Evolutionary conservation across 1,140 invertebrate species (phyloP).

Genomic region (Euwallacea similis): DNA sequence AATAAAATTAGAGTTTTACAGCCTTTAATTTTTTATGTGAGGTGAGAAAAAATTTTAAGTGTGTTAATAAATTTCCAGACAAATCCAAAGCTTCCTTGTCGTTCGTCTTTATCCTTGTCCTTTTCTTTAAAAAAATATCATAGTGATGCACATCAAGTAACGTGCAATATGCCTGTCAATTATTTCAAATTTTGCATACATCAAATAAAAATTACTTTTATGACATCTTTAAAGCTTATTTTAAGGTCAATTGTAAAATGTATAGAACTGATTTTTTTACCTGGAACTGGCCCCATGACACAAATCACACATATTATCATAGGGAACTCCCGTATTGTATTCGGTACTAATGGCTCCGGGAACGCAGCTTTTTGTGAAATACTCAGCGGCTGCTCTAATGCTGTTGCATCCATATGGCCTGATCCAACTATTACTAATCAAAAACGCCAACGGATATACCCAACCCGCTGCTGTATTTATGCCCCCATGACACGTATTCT

Average conservation of each 20-base stretch:
- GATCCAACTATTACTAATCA: slow-evolving; percentile 92
- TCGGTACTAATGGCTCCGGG: slow-evolving; percentile 85
- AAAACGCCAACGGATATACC: slow-evolving; percentile 91
- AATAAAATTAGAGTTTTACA: too few species aligned
- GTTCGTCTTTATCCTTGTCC: too few species aligned
- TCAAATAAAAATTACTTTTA: neutral
- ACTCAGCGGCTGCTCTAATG: slow-evolving; percentile 84
- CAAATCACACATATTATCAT: slow-evolving; percentile 90
- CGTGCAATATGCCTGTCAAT: too few species aligned
- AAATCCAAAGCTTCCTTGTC: too few species aligned
- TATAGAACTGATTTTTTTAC: slow-evolving; percentile 53
- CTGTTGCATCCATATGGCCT: slow-evolving; percentile 89
- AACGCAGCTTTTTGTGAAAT: slow-evolving; percentile 89
- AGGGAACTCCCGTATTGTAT: slow-evolving; percentile 79
- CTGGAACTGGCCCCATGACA: slow-evolving; percentile 85
- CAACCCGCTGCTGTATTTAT: slow-evolving; percentile 92
- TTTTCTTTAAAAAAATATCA: too few species aligned
- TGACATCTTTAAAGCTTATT: slow-evolving; percentile 34
- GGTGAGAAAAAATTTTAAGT: too few species aligned
- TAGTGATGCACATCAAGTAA: too few species aligned
- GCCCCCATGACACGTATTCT: slow-evolving; percentile 89
- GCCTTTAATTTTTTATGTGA: too few species aligned
- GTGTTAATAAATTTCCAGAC: too few species aligned
- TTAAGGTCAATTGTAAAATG: neutral
- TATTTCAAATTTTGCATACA: too few species aligned